Conservation (phyloP, 1,140 invertebrate species). For the Phenacoccus solenopsis region DNA sequence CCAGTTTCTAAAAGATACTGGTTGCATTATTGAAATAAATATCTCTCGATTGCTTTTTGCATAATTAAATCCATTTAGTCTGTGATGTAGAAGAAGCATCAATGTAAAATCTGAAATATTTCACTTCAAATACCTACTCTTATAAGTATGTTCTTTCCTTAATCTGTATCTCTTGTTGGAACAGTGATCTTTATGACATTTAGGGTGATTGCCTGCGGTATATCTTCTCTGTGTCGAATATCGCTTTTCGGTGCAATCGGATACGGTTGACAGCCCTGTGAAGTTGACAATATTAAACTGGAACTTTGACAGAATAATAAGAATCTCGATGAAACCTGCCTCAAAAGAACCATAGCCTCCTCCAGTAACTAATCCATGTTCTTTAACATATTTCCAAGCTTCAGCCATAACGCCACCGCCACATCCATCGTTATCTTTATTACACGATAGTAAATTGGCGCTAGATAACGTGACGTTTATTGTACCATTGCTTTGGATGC, state of each 20-base stretch:
- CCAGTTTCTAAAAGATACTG: too few relatives aligned
- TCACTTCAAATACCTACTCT: background rate
- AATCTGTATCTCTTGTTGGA: background rate
- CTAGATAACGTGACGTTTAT: constrained; percentile 39
- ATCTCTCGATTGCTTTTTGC: too few relatives aligned
- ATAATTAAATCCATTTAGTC: too few relatives aligned
- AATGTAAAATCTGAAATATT: too few relatives aligned
- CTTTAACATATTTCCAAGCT: constrained; percentile 19
- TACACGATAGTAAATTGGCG: constrained; percentile 12
- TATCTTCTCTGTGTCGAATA: background rate
- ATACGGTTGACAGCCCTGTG: constrained; percentile 70
- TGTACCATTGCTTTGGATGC: constrained; percentile 45
- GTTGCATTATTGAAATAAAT: too few relatives aligned
- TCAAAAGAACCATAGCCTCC: constrained; percentile 13
- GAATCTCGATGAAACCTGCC: constrained; percentile 8
- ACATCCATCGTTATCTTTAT: constrained; percentile 32
- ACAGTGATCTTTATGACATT: background rate
- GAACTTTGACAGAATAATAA: too few relatives aligned
- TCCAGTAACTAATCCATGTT: constrained; percentile 20
- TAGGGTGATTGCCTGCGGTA: background rate
- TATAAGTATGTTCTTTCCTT: background rate
- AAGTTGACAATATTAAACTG: too few relatives aligned
- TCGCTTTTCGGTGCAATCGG: constrained; percentile 50
- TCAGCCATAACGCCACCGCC: constrained; percentile 13
- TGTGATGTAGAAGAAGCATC: too few relatives aligned